These are phyloP conservation scores for Malacosoma neustria DNA, from an alignment of 2,888 invertebrate species.

Conservation along the genomic window DNA sequence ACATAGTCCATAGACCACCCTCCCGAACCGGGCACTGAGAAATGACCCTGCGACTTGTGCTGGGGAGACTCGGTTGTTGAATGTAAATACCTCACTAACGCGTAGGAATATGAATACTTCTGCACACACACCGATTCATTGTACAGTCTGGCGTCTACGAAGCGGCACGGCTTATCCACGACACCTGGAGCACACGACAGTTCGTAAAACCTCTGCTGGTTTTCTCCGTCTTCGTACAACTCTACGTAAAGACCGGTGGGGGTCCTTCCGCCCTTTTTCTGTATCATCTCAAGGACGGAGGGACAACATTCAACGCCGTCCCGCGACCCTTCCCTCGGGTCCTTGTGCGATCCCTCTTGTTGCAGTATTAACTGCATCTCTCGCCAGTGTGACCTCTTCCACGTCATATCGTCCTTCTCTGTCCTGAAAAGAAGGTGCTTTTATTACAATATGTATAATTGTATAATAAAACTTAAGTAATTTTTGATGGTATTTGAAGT, in stretches of 20 bases:
- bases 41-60: conserved; percentile 49
- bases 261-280: conserved; percentile 85
- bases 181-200: conserved; percentile 83
- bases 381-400: conserved; percentile 75
- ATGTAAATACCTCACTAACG: conserved; percentile 79
- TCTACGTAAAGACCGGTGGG: conserved; percentile 82
- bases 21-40: conserved; percentile 68
- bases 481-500: too few species aligned
- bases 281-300: conserved; percentile 83
- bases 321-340: conserved; percentile 42
- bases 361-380: conserved; percentile 79
- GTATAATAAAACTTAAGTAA: too few species aligned
- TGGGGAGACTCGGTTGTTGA: conserved; percentile 55
- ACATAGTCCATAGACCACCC: conserved; percentile 90
- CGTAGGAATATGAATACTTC: conserved; percentile 88
- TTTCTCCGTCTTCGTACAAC: conserved; percentile 82
- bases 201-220: conserved; percentile 84
- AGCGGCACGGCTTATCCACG: conserved; percentile 82
- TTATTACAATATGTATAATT: too few species aligned
- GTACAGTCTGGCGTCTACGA: conserved; percentile 81
- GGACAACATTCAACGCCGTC: conserved; percentile 86
- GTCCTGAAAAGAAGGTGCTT: conserved; percentile 44
- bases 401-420: conserved; percentile 61
- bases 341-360: conserved; percentile 49
- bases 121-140: conserved; percentile 87